Base-by-base conservation (phyloP, 2,113 vertebrate species). In the Thermophis baileyi region DNA sequence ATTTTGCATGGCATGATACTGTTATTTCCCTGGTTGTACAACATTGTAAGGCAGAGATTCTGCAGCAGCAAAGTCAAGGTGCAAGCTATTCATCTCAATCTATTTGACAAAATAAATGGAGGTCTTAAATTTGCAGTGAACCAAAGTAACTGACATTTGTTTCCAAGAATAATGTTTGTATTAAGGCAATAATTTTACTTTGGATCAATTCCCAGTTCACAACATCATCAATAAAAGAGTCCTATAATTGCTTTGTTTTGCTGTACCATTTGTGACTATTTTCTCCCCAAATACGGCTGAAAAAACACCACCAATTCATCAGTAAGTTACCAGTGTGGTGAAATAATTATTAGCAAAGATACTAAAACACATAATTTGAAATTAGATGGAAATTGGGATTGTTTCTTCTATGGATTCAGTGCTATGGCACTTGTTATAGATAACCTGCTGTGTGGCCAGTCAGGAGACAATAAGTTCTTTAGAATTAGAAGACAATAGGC, bases 51-150 rank as follows among this genome's bases (percentile, higher is more conserved):
- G 60, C 10, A 40, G 12, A 55, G 25, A 60, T 24, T 60, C 27
- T 87, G 46, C 18, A 49, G 44, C 20, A 47, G 44, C 6, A 57
- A 25, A 60, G 18, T n/a, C 55, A 91, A 87, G 53, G 85, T 87
- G 20, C 11, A n/a, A 24, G 40, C 20, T 35, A 87, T 87, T 49
- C 27, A 60, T 91, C 44, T 87, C 85, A 85, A 86, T 86, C 81
- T 46, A 49, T 87, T 87, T 60, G 81, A 35, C 51, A 91, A 86
- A 91, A n/a, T 46, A 91, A 86, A 91, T 91, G 51, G 25, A 55
- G 74, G 40, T 55, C 6, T 91, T 91, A 57, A 85, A 91, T 91
- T 86, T 91, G 25, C 40, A 86, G 8, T 46, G 25, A 86, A 57
- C 18, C 81, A 91, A 57, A 57, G 44, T 47, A 91, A 47, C 44